Evolutionary conservation across 2,113 vertebrate species (phyloP).

Genomic region (Labeo catla): DNA sequence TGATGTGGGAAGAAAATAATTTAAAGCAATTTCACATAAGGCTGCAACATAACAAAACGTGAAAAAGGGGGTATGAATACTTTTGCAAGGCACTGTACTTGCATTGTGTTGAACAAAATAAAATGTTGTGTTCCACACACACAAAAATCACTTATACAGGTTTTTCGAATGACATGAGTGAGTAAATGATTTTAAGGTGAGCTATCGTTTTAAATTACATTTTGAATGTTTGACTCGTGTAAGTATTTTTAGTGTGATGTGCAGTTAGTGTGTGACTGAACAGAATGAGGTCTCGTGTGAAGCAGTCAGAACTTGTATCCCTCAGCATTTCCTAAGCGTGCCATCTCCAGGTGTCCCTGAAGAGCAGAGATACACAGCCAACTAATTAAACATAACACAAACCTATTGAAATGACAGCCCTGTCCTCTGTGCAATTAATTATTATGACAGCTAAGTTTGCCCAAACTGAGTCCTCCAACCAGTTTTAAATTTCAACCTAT

Average conservation of each 20-base stretch:
- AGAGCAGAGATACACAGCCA: slow-evolving; percentile 33
- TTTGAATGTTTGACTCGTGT: not conserved
- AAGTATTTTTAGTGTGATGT: slow-evolving; percentile 22
- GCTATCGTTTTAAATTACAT: not conserved
- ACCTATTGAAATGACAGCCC: slow-evolving; percentile 44
- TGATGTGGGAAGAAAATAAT: too few relatives aligned
- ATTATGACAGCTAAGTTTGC: slow-evolving; percentile 29
- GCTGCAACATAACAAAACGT: too few relatives aligned
- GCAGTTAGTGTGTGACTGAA: slow-evolving; percentile 19
- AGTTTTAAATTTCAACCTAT: slow-evolving; percentile 41
- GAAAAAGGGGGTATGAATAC: too few relatives aligned
- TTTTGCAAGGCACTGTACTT: too few relatives aligned
- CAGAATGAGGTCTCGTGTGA: slow-evolving; percentile 34
- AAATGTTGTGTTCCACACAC: too few relatives aligned
- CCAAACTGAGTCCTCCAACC: slow-evolving; percentile 32
- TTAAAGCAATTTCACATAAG: too few relatives aligned
- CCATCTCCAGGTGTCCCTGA: slow-evolving; percentile 22
- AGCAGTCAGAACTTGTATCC: slow-evolving; percentile 21
- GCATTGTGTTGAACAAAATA: too few relatives aligned
- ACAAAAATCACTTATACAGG: not conserved
- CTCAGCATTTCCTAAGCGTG: slow-evolving; percentile 21
- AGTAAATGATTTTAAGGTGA: not conserved
- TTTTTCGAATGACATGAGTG: not conserved
- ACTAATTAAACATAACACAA: slow-evolving; percentile 56
- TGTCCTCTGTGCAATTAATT: slow-evolving; percentile 49